Evolutionary conservation across 2,888 invertebrate species (phyloP).

Genomic region (Litoditis marina): DNA sequence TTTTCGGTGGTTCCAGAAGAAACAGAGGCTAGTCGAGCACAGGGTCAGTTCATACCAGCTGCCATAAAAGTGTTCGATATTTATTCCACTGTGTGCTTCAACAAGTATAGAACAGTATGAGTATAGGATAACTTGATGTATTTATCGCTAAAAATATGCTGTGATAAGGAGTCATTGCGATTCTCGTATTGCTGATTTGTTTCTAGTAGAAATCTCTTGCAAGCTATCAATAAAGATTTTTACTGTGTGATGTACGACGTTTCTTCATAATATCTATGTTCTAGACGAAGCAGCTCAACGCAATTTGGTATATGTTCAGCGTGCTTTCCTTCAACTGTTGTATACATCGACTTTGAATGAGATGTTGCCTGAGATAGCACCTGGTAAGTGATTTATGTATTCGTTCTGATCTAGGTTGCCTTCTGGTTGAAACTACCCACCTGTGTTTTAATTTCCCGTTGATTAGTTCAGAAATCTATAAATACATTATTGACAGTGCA

Average conservation of each 20-base stretch:
- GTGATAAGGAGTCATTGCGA: neutral
- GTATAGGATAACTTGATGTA: neutral
- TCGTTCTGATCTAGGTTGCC: too few species aligned
- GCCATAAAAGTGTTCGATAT: neutral
- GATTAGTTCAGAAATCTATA: neutral
- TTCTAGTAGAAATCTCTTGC: neutral
- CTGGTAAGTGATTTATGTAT: too few species aligned
- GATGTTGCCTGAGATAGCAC: slow-evolving; percentile 19
- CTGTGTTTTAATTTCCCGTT: too few species aligned
- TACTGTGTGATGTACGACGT: too few species aligned
- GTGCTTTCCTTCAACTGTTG: slow-evolving; percentile 39
- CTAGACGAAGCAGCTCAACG: slow-evolving; percentile 28
- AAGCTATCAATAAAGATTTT: too few species aligned
- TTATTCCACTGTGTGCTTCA: neutral
- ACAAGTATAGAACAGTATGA: neutral
- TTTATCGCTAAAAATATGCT: neutral
- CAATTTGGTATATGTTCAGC: slow-evolving; percentile 34
- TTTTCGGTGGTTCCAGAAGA: slow-evolving; percentile 18
- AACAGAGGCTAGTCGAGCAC: neutral
- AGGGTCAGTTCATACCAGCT: neutral
- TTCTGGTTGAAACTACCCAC: too few species aligned
- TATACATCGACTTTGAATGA: slow-evolving; percentile 28
- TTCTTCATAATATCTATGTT: too few species aligned
- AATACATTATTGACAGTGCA: neutral
- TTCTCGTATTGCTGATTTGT: neutral